Percentiles rank a stretch among this genome's conserved stretches.
These are phyloP conservation scores for Carassius carassius DNA, from an alignment of 2,113 vertebrate species.

Conservation along the genomic window DNA sequence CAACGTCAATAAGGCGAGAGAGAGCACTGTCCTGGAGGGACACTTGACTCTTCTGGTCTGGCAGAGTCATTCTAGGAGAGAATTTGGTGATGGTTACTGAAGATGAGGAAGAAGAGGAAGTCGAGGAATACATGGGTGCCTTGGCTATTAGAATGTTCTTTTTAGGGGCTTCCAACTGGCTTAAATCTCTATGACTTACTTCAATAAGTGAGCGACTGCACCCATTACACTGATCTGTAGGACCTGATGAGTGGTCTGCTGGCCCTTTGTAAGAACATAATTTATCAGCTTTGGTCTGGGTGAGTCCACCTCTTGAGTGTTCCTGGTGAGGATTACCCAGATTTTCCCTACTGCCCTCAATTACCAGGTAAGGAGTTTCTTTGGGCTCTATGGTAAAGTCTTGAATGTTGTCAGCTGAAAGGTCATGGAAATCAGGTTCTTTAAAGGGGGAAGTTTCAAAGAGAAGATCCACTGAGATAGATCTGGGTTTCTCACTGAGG, in stretches of 20 bases:
- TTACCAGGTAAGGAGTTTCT: slow-evolving; percentile 69
- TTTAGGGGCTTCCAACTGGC: slow-evolving; percentile 49
- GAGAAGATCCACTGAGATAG: slow-evolving; percentile 72
- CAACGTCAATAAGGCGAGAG: slow-evolving; percentile 88
- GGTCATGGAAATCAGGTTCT: slow-evolving; percentile 46
- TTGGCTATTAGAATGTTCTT: slow-evolving; percentile 64
- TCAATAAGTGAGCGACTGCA: slow-evolving; percentile 22
- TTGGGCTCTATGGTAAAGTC: slow-evolving; percentile 47
- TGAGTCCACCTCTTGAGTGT: slow-evolving; percentile 47
- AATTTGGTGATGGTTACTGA: slow-evolving; percentile 51
- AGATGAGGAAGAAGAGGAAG: slow-evolving; percentile 64
- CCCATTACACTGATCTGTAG: slow-evolving; percentile 31
- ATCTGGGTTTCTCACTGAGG: slow-evolving; percentile 64
- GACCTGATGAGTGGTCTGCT: slow-evolving; percentile 16
- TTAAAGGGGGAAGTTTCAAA: slow-evolving; percentile 63
- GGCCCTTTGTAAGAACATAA: slow-evolving; percentile 36
- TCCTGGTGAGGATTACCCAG: slow-evolving; percentile 65
- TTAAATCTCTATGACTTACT: slow-evolving; percentile 32
- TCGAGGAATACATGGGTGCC: slow-evolving; percentile 57
- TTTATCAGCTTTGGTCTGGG: slow-evolving; percentile 45
- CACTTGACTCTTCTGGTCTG: slow-evolving; percentile 64
- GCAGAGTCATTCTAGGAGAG: slow-evolving; percentile 56
- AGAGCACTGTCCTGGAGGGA: slow-evolving; percentile 83
- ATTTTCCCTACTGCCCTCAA: slow-evolving; percentile 58
- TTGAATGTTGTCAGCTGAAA: slow-evolving; percentile 50